Conservation (phyloP, 2,113 vertebrate genomes). For the Equus quagga region DNA sequence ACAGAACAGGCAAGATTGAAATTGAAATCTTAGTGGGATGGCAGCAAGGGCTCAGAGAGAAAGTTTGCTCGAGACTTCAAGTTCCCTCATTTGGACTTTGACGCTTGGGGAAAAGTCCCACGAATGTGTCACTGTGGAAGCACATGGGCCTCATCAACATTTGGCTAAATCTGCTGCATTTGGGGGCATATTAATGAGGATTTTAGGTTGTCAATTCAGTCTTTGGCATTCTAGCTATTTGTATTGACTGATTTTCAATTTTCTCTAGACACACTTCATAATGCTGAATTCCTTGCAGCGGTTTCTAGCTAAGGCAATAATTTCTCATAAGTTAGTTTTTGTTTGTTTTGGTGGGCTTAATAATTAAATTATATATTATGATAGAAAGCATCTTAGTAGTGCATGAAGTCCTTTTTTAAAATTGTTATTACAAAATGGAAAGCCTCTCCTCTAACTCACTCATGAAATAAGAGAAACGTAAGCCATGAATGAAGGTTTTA, state of each 20-base stretch:
- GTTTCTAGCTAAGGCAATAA: not conserved
- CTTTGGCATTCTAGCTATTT: not conserved
- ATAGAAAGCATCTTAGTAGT: not conserved
- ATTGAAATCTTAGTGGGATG: not conserved
- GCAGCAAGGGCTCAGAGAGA: not conserved
- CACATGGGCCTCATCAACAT: not conserved
- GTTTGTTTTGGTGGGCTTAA: not conserved
- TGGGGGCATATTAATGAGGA: not conserved
- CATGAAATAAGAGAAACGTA: not conserved
- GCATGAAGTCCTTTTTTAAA: not conserved
- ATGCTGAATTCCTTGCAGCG: not conserved
- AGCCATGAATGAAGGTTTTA: not conserved
- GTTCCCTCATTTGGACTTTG: not conserved
- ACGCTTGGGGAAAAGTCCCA: not conserved
- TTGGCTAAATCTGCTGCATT: not conserved
- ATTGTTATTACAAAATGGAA: not conserved
- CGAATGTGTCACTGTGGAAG: not conserved
- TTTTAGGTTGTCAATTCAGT: not conserved
- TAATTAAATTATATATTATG: not conserved
- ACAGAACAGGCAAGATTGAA: not conserved
- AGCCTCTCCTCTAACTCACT: accelerated
- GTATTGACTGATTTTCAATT: not conserved
- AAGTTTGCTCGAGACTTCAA: not conserved
- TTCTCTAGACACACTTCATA: not conserved
- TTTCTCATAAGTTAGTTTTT: not conserved